A percentile compares a stretch with the other conserved stretches of the same genome.
These are phyloP conservation scores for Boulengeromyrus knoepffleri DNA, from an alignment of 2,113 vertebrate genomes.

Conservation along the genomic window DNA sequence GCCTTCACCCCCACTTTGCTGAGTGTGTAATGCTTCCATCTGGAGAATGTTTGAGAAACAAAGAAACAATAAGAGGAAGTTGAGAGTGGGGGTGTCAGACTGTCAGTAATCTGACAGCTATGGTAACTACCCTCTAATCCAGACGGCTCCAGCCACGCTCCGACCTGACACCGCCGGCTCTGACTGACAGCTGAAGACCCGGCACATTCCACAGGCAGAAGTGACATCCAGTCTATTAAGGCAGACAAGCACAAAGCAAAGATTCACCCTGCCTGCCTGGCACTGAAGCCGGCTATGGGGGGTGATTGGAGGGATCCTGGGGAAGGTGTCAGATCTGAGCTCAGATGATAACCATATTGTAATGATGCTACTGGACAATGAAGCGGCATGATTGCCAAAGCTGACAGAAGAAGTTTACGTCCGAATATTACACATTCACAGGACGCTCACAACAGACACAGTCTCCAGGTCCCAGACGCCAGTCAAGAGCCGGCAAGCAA, in stretches of 20 bases:
- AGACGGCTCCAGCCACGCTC: constrained; percentile 95
- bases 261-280: constrained; percentile 95
- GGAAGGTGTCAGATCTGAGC: constrained; percentile 93
- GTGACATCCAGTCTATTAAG: constrained; percentile 99
- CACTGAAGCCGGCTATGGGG: constrained; percentile 91
- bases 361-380: constrained; percentile 97
- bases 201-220: constrained; percentile 94
- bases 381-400: constrained; percentile 86
- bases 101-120: constrained; percentile 99
- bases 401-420: constrained; percentile 72
- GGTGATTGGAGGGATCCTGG: constrained; percentile 97
- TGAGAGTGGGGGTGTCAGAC: constrained; percentile 94
- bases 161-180: constrained; percentile 85
- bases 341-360: constrained; percentile 99
- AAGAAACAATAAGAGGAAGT: constrained; percentile 90
- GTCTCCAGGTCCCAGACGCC: constrained; percentile 69
- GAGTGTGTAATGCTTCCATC: constrained; percentile 66
- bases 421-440: constrained; percentile 58
- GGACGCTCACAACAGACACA: constrained; percentile 56
- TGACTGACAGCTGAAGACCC: constrained; percentile 99
- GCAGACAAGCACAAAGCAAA: constrained; percentile 99
- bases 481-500: constrained; percentile 54
- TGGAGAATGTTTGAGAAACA: constrained; percentile 80
- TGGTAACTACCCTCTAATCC: constrained; percentile 99
- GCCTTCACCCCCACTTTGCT: constrained; percentile 39